These are phyloP conservation scores for Meghimatium bilineatum DNA, from an alignment of 2,888 invertebrate species.

Conservation along the genomic window DNA sequence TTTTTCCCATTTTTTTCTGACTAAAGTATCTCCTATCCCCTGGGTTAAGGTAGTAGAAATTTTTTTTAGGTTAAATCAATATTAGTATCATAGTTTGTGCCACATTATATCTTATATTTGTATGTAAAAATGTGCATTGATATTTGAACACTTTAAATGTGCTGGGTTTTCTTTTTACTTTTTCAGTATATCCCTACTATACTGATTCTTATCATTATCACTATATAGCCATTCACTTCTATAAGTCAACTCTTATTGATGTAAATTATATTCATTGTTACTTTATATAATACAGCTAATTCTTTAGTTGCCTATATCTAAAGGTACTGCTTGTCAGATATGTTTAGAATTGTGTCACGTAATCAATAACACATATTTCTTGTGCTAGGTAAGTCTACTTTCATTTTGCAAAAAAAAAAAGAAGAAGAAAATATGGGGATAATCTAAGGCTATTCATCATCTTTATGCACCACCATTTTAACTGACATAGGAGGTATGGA, in stretches of 20 bases:
- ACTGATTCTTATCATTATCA: not conserved
- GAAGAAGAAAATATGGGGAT: no score
- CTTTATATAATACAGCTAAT: not conserved
- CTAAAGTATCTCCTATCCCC: not conserved
- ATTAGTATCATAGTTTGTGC: not conserved
- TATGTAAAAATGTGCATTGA: not conserved
- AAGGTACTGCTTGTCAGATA: not conserved
- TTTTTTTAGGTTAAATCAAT: not conserved
- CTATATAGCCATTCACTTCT: not conserved
- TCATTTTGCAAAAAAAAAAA: no score
- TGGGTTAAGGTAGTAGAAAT: not conserved
- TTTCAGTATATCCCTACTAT: not conserved
- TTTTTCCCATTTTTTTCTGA: no score
- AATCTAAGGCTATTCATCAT: no score
- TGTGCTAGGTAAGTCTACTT: no score
- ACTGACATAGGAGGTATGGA: no score
- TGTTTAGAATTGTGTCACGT: not conserved
- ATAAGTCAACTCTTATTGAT: not conserved
- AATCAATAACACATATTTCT: no score
- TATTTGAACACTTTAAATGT: not conserved
- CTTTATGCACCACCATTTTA: no score
- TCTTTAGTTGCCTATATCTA: not conserved
- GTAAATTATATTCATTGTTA: not conserved
- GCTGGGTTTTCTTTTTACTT: not conserved
- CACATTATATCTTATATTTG: not conserved